A percentile compares a stretch with the other conserved stretches of the same genome.
Conservation (phyloP, 92 coral and sea anemone genomes). For the Paramuricea clavata region DNA sequence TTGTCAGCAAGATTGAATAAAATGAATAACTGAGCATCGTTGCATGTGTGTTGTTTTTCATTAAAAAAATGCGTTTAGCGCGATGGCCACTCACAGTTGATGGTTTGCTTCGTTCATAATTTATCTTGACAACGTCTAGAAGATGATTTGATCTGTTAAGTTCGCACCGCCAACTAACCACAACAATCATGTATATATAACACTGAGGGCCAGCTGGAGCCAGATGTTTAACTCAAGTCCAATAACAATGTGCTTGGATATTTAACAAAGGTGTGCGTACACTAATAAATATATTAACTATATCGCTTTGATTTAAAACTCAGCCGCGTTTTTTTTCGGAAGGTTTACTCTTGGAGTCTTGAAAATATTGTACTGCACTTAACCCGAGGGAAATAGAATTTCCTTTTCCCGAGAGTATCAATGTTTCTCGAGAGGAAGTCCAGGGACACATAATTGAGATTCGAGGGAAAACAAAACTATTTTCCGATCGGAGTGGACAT, state of each 20-base stretch:
- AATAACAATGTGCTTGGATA: conserved; percentile 17
- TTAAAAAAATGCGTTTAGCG: neutral
- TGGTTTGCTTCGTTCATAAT: conserved; percentile 23
- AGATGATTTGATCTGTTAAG: conserved; percentile 42
- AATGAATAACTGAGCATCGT: neutral
- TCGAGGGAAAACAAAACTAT: no score
- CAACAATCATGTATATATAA: conserved; percentile 40
- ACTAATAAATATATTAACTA: conserved; percentile 37
- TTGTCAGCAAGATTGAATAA: neutral
- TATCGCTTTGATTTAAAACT: conserved; percentile 13
- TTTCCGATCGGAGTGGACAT: no score
- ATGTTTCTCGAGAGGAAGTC: no score
- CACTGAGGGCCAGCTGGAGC: conserved; percentile 31
- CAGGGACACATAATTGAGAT: no score
- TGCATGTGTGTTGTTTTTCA: conserved; percentile 10
- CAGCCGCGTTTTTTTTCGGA: neutral
- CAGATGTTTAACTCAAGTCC: conserved; percentile 32
- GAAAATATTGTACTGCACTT: no score
- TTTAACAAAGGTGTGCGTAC: conserved; percentile 10
- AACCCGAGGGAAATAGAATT: no score
- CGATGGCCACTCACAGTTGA: neutral
- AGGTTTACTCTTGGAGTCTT: neutral
- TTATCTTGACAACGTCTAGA: conserved; percentile 10
- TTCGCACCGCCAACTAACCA: conserved; percentile 52
- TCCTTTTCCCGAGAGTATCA: no score